These are phyloP conservation scores for Apostichopus parvimensis DNA, from an alignment of 35 echinoderm and acorn worm species.

Conservation along the genomic window DNA sequence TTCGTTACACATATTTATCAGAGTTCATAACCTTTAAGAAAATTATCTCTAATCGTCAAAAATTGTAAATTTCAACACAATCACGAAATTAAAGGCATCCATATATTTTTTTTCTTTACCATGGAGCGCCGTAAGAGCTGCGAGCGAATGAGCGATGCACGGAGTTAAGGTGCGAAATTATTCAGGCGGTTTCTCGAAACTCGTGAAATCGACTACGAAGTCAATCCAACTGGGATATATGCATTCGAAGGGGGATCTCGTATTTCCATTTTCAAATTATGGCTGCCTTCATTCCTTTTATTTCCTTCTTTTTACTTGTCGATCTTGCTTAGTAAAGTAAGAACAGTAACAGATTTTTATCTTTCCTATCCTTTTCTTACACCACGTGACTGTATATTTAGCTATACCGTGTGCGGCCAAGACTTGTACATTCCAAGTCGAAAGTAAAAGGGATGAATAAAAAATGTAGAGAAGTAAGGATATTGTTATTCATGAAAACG, in stretches of 20 bases:
- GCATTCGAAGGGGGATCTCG: neutral
- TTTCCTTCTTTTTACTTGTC: neutral
- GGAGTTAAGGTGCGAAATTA: constrained; percentile 16
- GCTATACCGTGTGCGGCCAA: too few relatives aligned
- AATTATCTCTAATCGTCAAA: too few relatives aligned
- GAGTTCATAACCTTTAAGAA: too few relatives aligned
- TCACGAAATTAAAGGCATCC: neutral
- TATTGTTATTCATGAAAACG: too few relatives aligned
- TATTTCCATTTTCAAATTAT: constrained; percentile 45
- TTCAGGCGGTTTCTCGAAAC: constrained; percentile 36
- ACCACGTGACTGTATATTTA: too few relatives aligned
- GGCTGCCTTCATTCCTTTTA: neutral
- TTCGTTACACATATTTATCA: too few relatives aligned
- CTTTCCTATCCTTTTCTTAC: too few relatives aligned
- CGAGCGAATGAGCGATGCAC: neutral
- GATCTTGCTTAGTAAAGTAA: neutral
- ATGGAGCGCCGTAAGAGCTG: constrained; percentile 17
- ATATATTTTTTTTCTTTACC: neutral
- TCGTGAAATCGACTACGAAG: constrained; percentile 19
- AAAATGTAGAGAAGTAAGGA: too few relatives aligned
- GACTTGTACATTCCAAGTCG: too few relatives aligned
- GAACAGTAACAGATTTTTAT: too few relatives aligned
- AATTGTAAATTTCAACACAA: neutral
- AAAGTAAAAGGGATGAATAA: too few relatives aligned
- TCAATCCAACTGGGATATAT: constrained; percentile 12